These are phyloP conservation scores for Orestias chungarensis DNA, from an alignment of 2,797 vertebrate species.

Conservation along the genomic window DNA sequence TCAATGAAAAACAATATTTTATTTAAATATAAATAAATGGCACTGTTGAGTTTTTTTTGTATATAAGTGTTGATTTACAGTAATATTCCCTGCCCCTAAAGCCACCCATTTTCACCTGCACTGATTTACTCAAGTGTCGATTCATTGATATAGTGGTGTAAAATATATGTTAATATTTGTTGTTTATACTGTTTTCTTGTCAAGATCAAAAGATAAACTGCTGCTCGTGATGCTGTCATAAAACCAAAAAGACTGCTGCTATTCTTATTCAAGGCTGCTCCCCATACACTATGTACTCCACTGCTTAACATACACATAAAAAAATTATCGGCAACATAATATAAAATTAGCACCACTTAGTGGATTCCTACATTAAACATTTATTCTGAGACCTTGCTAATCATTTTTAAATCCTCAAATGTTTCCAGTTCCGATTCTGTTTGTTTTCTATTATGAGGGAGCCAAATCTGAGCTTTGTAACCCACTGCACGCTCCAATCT, in stretches of 20 bases:
- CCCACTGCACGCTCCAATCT: constrained; percentile 6
- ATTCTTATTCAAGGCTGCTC: constrained; percentile 37
- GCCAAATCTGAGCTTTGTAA: not conserved
- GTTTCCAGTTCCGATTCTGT: constrained; percentile 24
- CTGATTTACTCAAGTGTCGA: not conserved
- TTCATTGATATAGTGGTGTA: not conserved
- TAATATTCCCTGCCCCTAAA: not conserved
- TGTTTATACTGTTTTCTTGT: constrained; percentile 22
- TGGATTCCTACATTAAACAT: constrained; percentile 42
- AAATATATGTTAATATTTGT: not conserved
- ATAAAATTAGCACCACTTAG: constrained; percentile 41
- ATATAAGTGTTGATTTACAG: not conserved
- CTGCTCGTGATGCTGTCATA: constrained; percentile 31
- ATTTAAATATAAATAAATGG: not conserved
- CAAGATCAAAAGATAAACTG: constrained; percentile 28
- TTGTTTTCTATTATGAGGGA: constrained; percentile 32
- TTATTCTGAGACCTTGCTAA: constrained; percentile 32
- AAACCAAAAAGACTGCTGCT: constrained; percentile 49
- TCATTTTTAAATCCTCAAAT: constrained; percentile 46
- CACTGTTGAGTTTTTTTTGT: not conserved
- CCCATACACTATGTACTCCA: constrained; percentile 24
- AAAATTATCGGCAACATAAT: constrained; percentile 52
- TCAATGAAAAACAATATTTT: not conserved
- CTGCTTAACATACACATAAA: constrained; percentile 38
- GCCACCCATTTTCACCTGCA: not conserved